A percentile compares a stretch with the other conserved stretches of the same genome.
phyloP scores from a whole-genome alignment of 2,113 vertebrate genomes.

The Pelecanus crispus region DNA sequence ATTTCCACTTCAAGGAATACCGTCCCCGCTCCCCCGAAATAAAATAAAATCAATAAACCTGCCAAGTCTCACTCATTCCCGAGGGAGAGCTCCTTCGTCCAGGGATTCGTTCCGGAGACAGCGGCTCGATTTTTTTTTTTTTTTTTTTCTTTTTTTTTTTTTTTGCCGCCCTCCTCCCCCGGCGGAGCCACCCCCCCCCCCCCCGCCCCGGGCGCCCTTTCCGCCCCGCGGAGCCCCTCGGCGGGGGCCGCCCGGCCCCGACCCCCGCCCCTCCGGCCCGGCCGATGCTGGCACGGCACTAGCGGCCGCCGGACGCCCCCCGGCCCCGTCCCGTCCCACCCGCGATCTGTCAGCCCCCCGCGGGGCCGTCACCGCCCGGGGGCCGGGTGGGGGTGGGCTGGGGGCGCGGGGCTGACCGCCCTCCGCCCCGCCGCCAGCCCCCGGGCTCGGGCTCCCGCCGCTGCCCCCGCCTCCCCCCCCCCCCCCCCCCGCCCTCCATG shows the following conservation, averaged over 20 bases:
- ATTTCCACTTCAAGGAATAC: constrained; percentile 34
- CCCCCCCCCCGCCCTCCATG: constrained; percentile 27
- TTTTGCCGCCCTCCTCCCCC: background rate
- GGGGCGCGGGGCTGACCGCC: background rate
- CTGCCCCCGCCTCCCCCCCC: background rate
- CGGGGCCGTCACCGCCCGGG: constrained; percentile 13
- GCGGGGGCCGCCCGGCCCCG: background rate
- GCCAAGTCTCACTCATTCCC: constrained; percentile 35
- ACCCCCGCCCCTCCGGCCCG: no score
- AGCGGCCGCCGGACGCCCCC: background rate
- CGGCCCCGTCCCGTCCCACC: background rate
- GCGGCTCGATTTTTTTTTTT: background rate
- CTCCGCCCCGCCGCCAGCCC: background rate
- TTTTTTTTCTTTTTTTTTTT: background rate
- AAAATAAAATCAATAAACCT: constrained; percentile 29
- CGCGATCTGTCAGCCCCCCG: constrained; percentile 23
- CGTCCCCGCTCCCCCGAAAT: background rate
- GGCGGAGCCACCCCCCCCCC: background rate
- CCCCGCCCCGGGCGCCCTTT: background rate
- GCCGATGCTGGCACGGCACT: background rate
- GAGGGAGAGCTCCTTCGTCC: constrained; percentile 31
- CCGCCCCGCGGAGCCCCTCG: background rate
- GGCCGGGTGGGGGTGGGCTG: background rate
- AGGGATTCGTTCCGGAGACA: background rate
- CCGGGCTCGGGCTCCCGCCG: background rate